phyloP scores from a whole-genome alignment of 2,888 invertebrate species.

The Nymphalis c-album region DNA sequence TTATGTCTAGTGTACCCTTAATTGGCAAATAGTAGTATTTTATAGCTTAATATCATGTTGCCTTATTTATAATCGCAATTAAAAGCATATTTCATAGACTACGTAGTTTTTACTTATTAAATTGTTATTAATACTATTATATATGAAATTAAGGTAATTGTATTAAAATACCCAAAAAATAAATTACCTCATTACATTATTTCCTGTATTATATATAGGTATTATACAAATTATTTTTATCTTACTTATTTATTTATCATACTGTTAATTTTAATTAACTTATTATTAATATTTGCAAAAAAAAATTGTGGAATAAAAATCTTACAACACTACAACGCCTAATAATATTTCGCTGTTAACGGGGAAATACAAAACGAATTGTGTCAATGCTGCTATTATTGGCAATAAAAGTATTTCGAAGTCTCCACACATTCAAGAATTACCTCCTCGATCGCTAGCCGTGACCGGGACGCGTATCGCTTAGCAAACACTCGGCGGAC shows the following conservation, averaged over 20 bases:
- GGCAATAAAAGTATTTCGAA: constrained; percentile 34
- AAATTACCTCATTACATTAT: too few relatives aligned
- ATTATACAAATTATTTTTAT: too few relatives aligned
- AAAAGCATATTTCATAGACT: not conserved
- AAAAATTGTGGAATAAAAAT: too few relatives aligned
- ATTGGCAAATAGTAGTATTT: not conserved
- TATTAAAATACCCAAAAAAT: too few relatives aligned
- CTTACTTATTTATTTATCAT: too few relatives aligned
- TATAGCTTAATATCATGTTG: constrained; percentile 7
- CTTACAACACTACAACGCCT: not conserved
- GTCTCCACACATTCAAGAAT: constrained; percentile 40
- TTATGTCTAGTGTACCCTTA: not conserved
- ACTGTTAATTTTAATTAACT: too few relatives aligned
- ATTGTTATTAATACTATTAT: not conserved
- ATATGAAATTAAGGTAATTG: too few relatives aligned
- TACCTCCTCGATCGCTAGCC: constrained; percentile 45
- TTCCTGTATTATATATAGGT: too few relatives aligned
- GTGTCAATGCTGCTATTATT: constrained; percentile 26
- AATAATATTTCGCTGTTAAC: constrained; percentile 8
- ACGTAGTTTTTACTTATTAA: not conserved
- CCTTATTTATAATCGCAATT: not conserved
- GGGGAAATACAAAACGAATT: constrained; percentile 26
- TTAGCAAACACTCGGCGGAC: constrained; percentile 55
- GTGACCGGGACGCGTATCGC: constrained; percentile 49
- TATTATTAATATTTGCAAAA: too few relatives aligned